phyloP scores from a whole-genome alignment of 2,113 vertebrate genomes.

The Podarcis cretensis region DNA sequence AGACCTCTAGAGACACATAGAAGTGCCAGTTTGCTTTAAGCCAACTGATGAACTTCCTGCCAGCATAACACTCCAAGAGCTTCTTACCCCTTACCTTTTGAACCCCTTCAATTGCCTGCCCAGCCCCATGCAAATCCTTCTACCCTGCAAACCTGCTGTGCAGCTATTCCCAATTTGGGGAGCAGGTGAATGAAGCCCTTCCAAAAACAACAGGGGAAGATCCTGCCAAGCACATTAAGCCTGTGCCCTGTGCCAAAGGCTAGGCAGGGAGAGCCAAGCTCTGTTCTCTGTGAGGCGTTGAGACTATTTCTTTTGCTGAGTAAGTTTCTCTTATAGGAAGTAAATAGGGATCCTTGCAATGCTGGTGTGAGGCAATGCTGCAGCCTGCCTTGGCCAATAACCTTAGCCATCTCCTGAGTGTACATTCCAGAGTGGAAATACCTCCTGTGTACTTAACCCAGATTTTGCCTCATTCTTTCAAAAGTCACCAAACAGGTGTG shows the following conservation, averaged over 20 bases:
- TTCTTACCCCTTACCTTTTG: not conserved
- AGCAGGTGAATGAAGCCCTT: not conserved
- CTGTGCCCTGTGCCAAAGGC: not conserved
- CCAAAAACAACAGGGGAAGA: constrained; percentile 34
- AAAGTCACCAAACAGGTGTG: not conserved
- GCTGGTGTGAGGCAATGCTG: not conserved
- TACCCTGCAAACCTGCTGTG: not conserved
- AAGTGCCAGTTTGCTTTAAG: not conserved
- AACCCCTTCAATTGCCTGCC: not conserved
- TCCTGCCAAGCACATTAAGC: not conserved
- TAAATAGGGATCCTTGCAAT: not conserved
- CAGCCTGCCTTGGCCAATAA: fast-evolving
- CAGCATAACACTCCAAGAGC: not conserved
- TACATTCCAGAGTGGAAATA: not conserved
- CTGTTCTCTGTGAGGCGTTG: not conserved
- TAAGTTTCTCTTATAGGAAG: not conserved
- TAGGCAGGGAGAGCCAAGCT: not conserved
- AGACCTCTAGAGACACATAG: not conserved
- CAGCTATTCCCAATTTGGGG: not conserved
- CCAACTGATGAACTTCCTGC: not conserved
- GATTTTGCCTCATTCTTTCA: constrained; percentile 2
- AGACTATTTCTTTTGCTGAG: not conserved
- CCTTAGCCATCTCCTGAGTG: not conserved
- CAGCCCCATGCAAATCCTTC: not conserved
- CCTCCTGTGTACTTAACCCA: constrained; percentile 16